Evolutionary conservation across 1,140 invertebrate genomes (phyloP), one percentile per base, ranked within the genome.

Genomic region (Drosophila ananassae): DNA sequence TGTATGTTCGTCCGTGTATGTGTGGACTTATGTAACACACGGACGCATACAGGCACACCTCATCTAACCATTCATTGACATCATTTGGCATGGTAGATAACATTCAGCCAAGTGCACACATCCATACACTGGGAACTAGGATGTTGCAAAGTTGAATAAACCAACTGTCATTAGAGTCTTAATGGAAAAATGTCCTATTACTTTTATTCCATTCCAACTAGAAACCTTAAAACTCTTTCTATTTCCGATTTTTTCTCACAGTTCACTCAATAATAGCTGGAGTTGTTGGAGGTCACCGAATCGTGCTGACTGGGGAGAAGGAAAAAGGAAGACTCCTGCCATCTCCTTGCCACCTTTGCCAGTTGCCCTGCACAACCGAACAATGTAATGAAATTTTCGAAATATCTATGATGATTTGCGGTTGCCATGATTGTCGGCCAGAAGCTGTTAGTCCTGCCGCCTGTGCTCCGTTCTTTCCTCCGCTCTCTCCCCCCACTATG

Each of bases 381-480:
- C 73, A 69, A 54, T 76, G 72, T 87, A 89, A 87, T 87, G 82
- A 87, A 87, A 87, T 85, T 85, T 85, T 85, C 82, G 74, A 85
- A 85, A 82, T 85, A 87, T 85, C 82, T 82, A 85, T 87, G 82
- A 85, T 85, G 82, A 85, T 87, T 85, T 85, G 82, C 74, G 82
- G 82, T 79, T 76, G 78, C 82, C 73, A 82, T 87, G 78, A 87
- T 85, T 85, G 82, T 72, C 57, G 55, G 58, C 37, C 55, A 76
- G 62, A 74, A 74, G 71, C 73, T 57, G 71, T 50, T 64, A 21
- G 10, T 46, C 25, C 41, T 44, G 34, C 17, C 28, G 24, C 44
- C 8, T 41, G 24, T 13, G 1, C 25, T 28, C 3, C 24, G 8
- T 51, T 12, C 37, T 3, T 25, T 1, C 34, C 7, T 25, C 28